Evolutionary conservation across 1,140 invertebrate genomes (phyloP).

Genomic region (Penaeus chinensis): DNA sequence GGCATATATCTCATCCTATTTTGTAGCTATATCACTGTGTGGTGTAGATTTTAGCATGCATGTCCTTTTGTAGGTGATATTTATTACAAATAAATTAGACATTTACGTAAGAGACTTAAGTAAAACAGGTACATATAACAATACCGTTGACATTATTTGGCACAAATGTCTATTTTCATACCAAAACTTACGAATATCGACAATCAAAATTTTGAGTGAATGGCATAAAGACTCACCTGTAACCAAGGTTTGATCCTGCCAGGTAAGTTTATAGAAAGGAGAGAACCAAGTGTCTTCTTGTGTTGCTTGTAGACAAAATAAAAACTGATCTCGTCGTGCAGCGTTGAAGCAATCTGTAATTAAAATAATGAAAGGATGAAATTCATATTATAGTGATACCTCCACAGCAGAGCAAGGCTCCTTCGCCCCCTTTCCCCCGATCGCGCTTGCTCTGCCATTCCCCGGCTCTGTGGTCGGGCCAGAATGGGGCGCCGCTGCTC

Average conservation of each 20-base stretch:
- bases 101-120: too few relatives aligned
- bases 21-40: too few relatives aligned
- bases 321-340: constrained; percentile 40
- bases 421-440: not conserved
- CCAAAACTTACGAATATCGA: not conserved
- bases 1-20: too few relatives aligned
- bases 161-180: too few relatives aligned
- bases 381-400: not conserved
- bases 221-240: constrained; percentile 62
- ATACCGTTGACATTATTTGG: too few relatives aligned
- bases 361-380: not conserved
- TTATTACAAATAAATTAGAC: too few relatives aligned
- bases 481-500: too few relatives aligned
- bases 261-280: constrained; percentile 69
- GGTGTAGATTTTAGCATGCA: too few relatives aligned
- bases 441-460: not conserved
- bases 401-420: not conserved
- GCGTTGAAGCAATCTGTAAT: constrained; percentile 31
- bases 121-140: too few relatives aligned
- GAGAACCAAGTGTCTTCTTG: constrained; percentile 68
- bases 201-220: not conserved
- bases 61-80: too few relatives aligned
- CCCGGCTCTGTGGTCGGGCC: too few relatives aligned
- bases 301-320: constrained; percentile 69
- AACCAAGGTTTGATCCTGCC: constrained; percentile 70